Conservation (phyloP, 2,113 vertebrate genomes). For the Brachypodius melanocephalos region DNA sequence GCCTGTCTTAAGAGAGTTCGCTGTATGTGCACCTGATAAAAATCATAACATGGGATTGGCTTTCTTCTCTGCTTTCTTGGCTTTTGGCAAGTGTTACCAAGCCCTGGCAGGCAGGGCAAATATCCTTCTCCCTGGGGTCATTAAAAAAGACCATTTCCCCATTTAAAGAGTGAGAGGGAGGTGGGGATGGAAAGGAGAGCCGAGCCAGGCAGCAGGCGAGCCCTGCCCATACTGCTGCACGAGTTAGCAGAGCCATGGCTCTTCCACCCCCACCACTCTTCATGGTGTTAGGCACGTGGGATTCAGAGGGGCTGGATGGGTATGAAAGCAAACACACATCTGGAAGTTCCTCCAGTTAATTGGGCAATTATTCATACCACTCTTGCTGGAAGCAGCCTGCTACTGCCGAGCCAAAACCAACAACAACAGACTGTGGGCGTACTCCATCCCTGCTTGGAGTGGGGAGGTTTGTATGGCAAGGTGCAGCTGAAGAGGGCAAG, state of each 20-base stretch:
- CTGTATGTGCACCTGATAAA: conserved; percentile 63
- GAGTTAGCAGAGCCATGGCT: background rate
- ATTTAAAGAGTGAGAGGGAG: conserved; percentile 32
- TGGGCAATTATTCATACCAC: conserved; percentile 72
- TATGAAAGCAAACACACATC: conserved; percentile 69
- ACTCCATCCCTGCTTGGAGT: background rate
- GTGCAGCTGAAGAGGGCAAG: background rate
- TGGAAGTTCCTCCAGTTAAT: conserved; percentile 72
- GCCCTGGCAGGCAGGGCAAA: conserved; percentile 40
- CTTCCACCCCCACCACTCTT: background rate
- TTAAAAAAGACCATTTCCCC: conserved; percentile 63
- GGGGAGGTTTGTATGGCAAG: background rate
- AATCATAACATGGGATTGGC: conserved; percentile 54
- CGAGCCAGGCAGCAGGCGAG: background rate
- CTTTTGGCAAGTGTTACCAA: conserved; percentile 22
- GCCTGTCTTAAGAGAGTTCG: conserved; percentile 32
- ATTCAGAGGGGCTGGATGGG: conserved; percentile 34
- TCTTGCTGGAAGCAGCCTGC: conserved; percentile 62
- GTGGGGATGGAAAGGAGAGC: conserved; percentile 6
- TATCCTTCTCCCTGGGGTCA: conserved; percentile 33
- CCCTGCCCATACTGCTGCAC: background rate
- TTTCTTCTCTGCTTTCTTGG: conserved; percentile 45
- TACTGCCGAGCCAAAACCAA: conserved; percentile 62
- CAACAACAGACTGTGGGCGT: conserved; percentile 21
- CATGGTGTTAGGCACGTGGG: background rate